Evolutionary conservation across 2,888 invertebrate species (phyloP).

Genomic region (Lamellibrachia satsuma): DNA sequence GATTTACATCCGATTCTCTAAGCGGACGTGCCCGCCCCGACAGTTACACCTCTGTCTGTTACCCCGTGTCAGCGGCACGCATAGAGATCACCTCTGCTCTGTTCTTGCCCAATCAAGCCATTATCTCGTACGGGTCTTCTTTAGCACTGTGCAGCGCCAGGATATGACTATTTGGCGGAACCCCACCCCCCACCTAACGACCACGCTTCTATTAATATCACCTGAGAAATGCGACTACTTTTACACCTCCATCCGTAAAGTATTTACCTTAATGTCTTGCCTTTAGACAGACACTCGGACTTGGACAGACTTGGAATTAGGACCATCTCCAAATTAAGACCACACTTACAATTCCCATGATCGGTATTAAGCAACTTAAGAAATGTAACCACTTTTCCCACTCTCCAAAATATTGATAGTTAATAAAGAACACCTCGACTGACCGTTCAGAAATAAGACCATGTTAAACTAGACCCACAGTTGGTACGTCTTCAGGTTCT

Average conservation of each 20-base stretch:
- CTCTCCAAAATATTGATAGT: background rate
- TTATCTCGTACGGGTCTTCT: background rate
- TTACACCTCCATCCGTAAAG: background rate
- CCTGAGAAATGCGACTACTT: background rate
- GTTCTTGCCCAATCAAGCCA: background rate
- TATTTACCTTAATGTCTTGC: background rate
- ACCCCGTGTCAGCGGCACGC: background rate
- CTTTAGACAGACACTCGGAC: background rate
- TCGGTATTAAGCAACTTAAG: too few relatives aligned
- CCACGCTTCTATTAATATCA: background rate
- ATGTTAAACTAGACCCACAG: too few relatives aligned
- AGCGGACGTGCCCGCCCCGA: background rate
- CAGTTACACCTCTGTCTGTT: background rate
- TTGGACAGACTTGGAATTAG: background rate
- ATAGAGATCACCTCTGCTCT: background rate
- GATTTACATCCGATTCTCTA: background rate
- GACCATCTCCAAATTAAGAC: background rate
- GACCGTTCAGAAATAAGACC: too few relatives aligned
- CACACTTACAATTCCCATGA: background rate
- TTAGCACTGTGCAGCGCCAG: background rate
- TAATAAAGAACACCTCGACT: too few relatives aligned
- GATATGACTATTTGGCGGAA: background rate
- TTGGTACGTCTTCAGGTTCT: too few relatives aligned
- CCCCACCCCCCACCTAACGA: background rate
- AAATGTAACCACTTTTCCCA: background rate